Evolutionary conservation across 2,888 invertebrate genomes (phyloP), one percentile per base, ranked within the genome.

Genomic region (Leptinotarsa haldemani): DNA sequence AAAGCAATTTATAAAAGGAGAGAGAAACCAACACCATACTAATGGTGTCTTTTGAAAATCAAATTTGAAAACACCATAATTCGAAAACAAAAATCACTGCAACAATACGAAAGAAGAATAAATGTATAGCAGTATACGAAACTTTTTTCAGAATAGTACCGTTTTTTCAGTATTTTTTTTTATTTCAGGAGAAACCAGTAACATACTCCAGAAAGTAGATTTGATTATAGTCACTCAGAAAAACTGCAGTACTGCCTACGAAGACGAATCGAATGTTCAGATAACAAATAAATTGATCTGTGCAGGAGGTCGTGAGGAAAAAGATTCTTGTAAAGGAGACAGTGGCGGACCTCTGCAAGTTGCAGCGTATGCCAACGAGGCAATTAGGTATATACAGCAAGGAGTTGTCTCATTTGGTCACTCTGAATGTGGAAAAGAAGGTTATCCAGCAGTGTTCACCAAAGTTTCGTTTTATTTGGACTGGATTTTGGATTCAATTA

Each of bases 371-470:
- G 80, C 84, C 0, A 84, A 84, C 22, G 81, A 79, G 1, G 89
- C 77, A 12, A 73, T 85, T 5, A 88, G 89, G 56, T 90, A 74
- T 30, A 25, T 74, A 50, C 74, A 76, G 65, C 46, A 56, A 66
- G 90, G 89, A 20, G 83, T 90, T 58, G 89, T 90, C 0, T 90
- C 90, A 0, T 89, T 89, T 80, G 90, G 90, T 53, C 85, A 86
- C 12, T 80, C 73, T 72, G 72, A 70, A 56, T 88, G 88, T 77
- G 89, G 88, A 65, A 83, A 83, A 3, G 87, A 88, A n/a, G 90
- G 90, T 2, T 90, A 90, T 88, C 94, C 94, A 0, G 93, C 92
- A 0, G 91, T 94, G 1, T 94, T 94, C 84, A 94, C 93, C 0
- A 88, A 90, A 61, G 90, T 94, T 0, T 86, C 90, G 0, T 86